phyloP scores from a whole-genome alignment of 92 coral and sea anemone genomes.

The Porites lobata region DNA sequence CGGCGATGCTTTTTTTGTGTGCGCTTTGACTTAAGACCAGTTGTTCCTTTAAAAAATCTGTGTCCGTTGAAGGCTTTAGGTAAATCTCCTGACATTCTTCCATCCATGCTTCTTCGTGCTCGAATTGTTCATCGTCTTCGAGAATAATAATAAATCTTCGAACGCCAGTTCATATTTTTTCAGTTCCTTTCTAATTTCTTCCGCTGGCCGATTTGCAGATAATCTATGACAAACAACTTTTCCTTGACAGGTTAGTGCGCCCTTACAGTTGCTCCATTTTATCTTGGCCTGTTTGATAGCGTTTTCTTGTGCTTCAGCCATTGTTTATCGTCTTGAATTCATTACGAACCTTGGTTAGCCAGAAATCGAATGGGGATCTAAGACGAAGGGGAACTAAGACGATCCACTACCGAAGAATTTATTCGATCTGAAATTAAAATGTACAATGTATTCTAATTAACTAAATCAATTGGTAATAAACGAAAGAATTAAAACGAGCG shows the following conservation, averaged over 20 bases:
- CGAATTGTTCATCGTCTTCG: constrained; percentile 47
- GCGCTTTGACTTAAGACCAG: neutral
- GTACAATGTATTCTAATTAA: no score
- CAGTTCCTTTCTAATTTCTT: no score
- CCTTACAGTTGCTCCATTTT: constrained; percentile 51
- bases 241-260: constrained; percentile 45
- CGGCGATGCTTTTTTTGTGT: neutral
- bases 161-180: constrained; percentile 22
- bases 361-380: constrained; percentile 56
- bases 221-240: constrained; percentile 16
- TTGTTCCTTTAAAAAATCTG: constrained; percentile 20
- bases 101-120: constrained; percentile 51
- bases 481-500: no score
- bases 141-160: neutral
- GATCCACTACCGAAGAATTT: no score
- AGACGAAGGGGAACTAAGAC: no score
- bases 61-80: constrained; percentile 10
- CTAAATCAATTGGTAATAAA: no score
- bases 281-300: constrained; percentile 55
- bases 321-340: constrained; percentile 38
- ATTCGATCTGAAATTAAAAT: no score
- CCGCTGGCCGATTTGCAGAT: constrained; percentile 32
- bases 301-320: constrained; percentile 16
- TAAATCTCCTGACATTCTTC: constrained; percentile 42
- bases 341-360: constrained; percentile 41